These are phyloP conservation scores for Pachycephala philippinensis DNA, from an alignment of 2,113 vertebrate species.

Conservation along the genomic window DNA sequence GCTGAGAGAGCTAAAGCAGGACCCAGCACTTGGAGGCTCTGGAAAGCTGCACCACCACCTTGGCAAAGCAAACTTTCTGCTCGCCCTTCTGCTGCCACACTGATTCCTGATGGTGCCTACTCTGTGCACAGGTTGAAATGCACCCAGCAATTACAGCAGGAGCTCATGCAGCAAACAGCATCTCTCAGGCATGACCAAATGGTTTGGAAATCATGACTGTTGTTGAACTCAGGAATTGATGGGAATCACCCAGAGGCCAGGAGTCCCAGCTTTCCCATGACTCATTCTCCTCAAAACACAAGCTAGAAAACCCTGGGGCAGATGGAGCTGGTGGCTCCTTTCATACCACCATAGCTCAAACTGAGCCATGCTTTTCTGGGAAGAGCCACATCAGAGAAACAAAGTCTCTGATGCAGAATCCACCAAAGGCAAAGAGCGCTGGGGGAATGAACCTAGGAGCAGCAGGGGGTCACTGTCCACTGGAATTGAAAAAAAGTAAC, in stretches of 20 bases:
- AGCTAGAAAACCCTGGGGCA: not conserved
- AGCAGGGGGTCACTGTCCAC: not conserved
- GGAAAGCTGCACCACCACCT: not conserved
- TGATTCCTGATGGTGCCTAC: not conserved
- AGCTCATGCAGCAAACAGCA: not conserved
- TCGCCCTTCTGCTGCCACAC: accelerated
- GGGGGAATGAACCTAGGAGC: not conserved
- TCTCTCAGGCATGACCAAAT: not conserved
- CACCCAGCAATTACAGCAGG: not conserved
- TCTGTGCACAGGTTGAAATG: accelerated
- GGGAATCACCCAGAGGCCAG: not conserved
- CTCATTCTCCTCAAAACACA: not conserved
- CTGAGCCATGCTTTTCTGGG: not conserved
- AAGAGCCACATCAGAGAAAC: not conserved
- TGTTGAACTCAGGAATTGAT: not conserved
- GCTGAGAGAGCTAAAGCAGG: not conserved
- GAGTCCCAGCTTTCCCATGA: not conserved
- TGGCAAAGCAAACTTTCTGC: not conserved
- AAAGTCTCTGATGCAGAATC: not conserved
- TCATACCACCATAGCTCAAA: not conserved
- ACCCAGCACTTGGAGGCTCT: not conserved
- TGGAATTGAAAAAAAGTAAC: not conserved
- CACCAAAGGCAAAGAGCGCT: not conserved
- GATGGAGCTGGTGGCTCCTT: not conserved
- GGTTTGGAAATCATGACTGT: not conserved